Evolutionary conservation across 53 echinoderm and acorn worm genomes (phyloP), one percentile per base, ranked within the genome.

Genomic region (Luidia sarsii): DNA sequence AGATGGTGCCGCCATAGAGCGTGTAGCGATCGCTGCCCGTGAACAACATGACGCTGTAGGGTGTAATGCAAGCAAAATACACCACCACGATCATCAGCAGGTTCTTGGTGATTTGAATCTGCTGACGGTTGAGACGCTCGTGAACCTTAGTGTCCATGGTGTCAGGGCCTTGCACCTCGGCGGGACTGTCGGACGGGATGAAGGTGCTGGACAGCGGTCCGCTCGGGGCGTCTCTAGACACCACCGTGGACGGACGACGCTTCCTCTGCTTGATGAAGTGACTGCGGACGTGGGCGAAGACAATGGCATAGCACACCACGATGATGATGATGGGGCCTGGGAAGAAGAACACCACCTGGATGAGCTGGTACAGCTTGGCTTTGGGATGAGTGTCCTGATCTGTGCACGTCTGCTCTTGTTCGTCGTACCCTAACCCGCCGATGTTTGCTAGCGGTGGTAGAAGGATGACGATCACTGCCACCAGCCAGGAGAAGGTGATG

Each of bases 261-360:
- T 69, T 69, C 36, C 70, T 18, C 50, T 80, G 80, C 25, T 61
- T 61, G 62, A 64, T 62, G 46, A 62, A 80, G 45, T 80, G 80
- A 8, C 64, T 62, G 19, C 64, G 62, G 18, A 80, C 80, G 19
- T 80, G 80, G 14, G 50, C 33, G 50, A 80, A 80, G 37, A 80
- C 64, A 33, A 62, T 19, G 15, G 27, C 50, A 28, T 80, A 80
- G 27, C 80, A 77, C 20, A 80, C 49, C n/a, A 80, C 27, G 33
- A 80, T 80, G 33, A 48, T 48, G n/a, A 64, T 43, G 15, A 64
- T 62, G 24, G 80, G 63, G 8, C 10, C 65, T 15, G 65, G 65
- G 65, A 20, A 65, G 65, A 65, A 65, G 33, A 48, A 15, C 14
- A 1, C 49, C 2, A 80, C 80, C 23, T 80, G 80, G 20, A 50